These are phyloP conservation scores for Fratercula arctica DNA, from an alignment of 2,797 vertebrate genomes.

Conservation along the genomic window DNA sequence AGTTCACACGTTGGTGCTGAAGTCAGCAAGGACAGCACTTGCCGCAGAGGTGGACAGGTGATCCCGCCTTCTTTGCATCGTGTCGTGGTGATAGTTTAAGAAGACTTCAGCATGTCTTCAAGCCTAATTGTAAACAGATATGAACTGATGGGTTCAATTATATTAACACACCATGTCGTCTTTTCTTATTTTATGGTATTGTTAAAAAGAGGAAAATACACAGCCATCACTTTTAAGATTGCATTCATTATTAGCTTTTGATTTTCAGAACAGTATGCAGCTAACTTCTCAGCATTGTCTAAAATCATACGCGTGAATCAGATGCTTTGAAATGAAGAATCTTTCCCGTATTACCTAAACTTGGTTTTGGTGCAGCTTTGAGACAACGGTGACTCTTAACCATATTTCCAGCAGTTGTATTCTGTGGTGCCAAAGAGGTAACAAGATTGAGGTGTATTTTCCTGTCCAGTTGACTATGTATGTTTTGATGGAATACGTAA, in stretches of 20 bases:
- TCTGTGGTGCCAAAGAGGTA: neutral
- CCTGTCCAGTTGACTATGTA: rapidly evolving
- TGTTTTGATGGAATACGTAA: neutral
- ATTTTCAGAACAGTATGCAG: neutral
- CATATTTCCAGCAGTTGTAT: neutral
- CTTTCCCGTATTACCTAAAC: neutral
- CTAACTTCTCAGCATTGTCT: neutral
- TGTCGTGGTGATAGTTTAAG: neutral
- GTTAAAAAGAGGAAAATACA: neutral
- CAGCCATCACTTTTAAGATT: neutral
- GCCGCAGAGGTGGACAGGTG: neutral
- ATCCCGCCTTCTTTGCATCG: neutral
- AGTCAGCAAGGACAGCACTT: neutral
- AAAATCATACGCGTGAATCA: rapidly evolving
- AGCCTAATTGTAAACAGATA: neutral
- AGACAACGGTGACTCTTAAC: neutral
- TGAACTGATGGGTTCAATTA: neutral
- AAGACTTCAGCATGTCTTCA: neutral
- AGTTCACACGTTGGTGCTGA: neutral
- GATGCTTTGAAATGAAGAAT: rapidly evolving
- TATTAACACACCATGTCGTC: too few relatives aligned
- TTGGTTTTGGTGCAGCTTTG: neutral
- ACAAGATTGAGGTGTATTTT: neutral
- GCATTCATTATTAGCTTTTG: neutral
- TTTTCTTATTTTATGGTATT: neutral